Evolutionary conservation across 1,140 invertebrate genomes (phyloP).

Genomic region (Carposina sasakii): DNA sequence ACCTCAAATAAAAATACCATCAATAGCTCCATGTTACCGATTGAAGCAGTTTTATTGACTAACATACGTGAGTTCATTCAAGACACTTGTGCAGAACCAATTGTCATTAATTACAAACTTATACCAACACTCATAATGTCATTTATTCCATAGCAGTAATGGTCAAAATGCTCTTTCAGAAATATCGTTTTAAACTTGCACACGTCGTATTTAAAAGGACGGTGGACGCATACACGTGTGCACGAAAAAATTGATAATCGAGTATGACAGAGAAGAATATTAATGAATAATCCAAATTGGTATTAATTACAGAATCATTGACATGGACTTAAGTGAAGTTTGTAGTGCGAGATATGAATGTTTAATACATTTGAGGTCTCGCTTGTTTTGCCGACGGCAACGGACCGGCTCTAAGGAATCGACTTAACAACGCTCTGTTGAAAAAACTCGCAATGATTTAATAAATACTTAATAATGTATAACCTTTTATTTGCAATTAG

Average conservation of each 20-base stretch:
- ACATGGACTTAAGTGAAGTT: constrained; percentile 52
- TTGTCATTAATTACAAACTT: constrained; percentile 17
- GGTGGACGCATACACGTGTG: constrained; percentile 37
- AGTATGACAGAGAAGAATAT: constrained; percentile 45
- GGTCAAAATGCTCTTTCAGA: background rate
- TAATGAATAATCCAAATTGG: constrained; percentile 64
- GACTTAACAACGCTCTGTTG: too few species aligned
- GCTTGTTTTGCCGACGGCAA: too few species aligned
- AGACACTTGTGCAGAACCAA: constrained; percentile 41
- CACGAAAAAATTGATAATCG: constrained; percentile 60
- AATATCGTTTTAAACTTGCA: background rate
- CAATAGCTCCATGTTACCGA: constrained; percentile 57
- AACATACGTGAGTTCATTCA: constrained; percentile 63
- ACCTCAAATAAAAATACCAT: constrained; percentile 58
- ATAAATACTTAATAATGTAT: too few species aligned
- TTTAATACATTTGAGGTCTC: too few species aligned
- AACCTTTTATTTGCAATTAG: too few species aligned
- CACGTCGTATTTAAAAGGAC: constrained; percentile 36
- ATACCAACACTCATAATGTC: background rate
- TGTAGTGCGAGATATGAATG: constrained; percentile 47
- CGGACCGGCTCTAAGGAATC: too few species aligned
- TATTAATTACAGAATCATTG: constrained; percentile 68
- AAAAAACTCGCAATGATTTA: too few species aligned
- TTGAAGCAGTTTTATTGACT: constrained; percentile 66
- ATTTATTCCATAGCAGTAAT: background rate